A percentile compares a stretch with the other conserved stretches of the same genome.
These are phyloP conservation scores for Eristalis intricaria DNA, from an alignment of 2,888 invertebrate species.

Conservation along the genomic window DNA sequence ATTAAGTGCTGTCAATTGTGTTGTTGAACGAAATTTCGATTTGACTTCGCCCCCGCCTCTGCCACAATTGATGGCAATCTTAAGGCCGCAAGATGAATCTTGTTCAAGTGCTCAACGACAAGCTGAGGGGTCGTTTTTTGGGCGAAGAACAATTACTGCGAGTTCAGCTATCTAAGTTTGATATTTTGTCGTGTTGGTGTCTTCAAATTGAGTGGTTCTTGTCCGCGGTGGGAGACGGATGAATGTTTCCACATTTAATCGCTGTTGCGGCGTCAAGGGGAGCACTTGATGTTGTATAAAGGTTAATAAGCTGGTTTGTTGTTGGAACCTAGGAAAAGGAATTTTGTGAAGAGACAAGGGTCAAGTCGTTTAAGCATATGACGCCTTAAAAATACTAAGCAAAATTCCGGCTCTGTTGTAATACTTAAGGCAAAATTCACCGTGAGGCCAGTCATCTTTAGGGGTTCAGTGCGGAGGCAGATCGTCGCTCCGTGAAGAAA, in stretches of 20 bases:
- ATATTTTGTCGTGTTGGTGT: background rate
- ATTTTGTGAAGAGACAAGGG: too few relatives aligned
- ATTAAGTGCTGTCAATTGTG: constrained; percentile 61
- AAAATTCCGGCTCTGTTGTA: too few relatives aligned
- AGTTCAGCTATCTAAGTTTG: background rate
- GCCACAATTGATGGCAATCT: constrained; percentile 3
- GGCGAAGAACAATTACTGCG: background rate
- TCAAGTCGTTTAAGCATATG: too few relatives aligned
- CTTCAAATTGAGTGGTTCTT: background rate
- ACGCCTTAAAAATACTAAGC: too few relatives aligned
- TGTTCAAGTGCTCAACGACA: background rate
- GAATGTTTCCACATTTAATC: background rate
- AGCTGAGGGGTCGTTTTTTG: background rate
- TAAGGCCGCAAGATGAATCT: background rate
- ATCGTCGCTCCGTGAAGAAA: too few relatives aligned
- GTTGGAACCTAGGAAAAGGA: too few relatives aligned
- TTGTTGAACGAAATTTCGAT: constrained; percentile 34
- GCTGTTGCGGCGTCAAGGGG: too few relatives aligned
- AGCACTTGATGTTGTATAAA: too few relatives aligned
- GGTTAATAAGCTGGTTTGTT: too few relatives aligned
- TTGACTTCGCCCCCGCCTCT: constrained; percentile 32
- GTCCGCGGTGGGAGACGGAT: background rate
- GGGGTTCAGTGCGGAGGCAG: too few relatives aligned
- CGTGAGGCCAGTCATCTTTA: too few relatives aligned
- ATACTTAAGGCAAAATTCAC: too few relatives aligned